These are phyloP conservation scores for Drosophila prostipennis DNA, from an alignment of 2,888 invertebrate genomes.

Conservation along the genomic window DNA sequence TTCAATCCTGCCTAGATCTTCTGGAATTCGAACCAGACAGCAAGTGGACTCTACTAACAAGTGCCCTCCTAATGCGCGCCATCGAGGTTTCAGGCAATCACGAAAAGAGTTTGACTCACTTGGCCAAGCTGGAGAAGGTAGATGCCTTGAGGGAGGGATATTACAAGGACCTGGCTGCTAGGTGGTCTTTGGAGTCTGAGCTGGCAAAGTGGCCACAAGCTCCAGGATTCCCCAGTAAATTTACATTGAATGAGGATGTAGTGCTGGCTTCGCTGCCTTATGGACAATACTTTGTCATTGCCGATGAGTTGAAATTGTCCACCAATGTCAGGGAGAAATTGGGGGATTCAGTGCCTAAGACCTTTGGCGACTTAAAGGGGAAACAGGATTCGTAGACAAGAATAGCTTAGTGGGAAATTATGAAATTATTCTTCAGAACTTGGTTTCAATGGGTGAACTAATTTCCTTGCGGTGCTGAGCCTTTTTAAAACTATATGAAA, in stretches of 20 bases:
- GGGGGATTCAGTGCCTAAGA: slow-evolving; percentile 15
- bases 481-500: neutral
- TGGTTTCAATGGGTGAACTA: neutral
- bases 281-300: slow-evolving; percentile 88
- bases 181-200: slow-evolving; percentile 87
- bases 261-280: slow-evolving; percentile 86
- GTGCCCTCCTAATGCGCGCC: slow-evolving; percentile 91
- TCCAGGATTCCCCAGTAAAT: slow-evolving; percentile 75
- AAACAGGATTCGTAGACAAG: neutral
- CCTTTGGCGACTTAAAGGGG: slow-evolving; percentile 16
- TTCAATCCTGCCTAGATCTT: slow-evolving; percentile 91
- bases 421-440: too few relatives aligned
- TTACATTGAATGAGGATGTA: slow-evolving; percentile 84
- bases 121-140: slow-evolving; percentile 87
- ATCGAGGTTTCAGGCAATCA: slow-evolving; percentile 88
- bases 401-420: neutral
- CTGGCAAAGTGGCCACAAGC: slow-evolving; percentile 82
- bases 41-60: slow-evolving; percentile 95
- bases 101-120: slow-evolving; percentile 86
- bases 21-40: slow-evolving; percentile 94
- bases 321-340: slow-evolving; percentile 55
- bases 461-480: neutral
- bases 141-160: slow-evolving; percentile 90
- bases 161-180: slow-evolving; percentile 90
- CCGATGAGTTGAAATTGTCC: slow-evolving; percentile 87